Base-by-base conservation (phyloP, 2,113 vertebrate species). In the Conger conger region DNA sequence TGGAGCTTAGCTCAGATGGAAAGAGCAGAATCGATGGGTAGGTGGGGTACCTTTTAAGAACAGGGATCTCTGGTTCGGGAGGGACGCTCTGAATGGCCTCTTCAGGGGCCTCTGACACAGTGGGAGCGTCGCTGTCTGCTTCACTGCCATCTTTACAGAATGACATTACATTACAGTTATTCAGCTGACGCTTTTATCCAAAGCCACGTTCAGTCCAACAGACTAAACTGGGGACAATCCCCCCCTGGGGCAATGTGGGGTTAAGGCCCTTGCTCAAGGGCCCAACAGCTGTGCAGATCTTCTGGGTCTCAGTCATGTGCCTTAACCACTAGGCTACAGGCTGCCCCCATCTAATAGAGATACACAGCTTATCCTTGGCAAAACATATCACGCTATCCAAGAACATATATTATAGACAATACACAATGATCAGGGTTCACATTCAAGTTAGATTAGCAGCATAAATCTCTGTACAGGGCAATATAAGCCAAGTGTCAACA, bases 31-130 rank as follows among this genome's bases (percentile, higher is more conserved):
- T 1, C 40, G 5, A 11, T 37, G 36, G 78, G 27, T 60, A 2
- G 8, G 15, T 68, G 11, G 9, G 45, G 20, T 89, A 87, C 91
- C 91, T 92, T 45, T 89, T 90, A 20, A 53, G 85, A 37, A 79
- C 63, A 35, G 78, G 82, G 2, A 17, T 7, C 8, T 82, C 42
- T 90, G 76, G 86, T 33, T 86, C 88, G 53, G 86, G 57, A 42
- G 81, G 57, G 11, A 38, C 87, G 35, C 38, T 38, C 60, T 60
- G 79, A 2, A 20, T 50, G 68, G 2, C 18, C 33, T 36, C 79
- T 60, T 87, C 81, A 30, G 80, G 1, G 8, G 33, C 36, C 27
- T 53, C 15, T 68, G 42, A 73, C 2, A 45, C 17, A 11, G 86
- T 36, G 0, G n/a, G n/a, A n/a, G n/a, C n/a, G n/a, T n/a, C n/a